Conservation (phyloP, 2,888 invertebrate species). For the Pollenia griseotomentosa region DNA sequence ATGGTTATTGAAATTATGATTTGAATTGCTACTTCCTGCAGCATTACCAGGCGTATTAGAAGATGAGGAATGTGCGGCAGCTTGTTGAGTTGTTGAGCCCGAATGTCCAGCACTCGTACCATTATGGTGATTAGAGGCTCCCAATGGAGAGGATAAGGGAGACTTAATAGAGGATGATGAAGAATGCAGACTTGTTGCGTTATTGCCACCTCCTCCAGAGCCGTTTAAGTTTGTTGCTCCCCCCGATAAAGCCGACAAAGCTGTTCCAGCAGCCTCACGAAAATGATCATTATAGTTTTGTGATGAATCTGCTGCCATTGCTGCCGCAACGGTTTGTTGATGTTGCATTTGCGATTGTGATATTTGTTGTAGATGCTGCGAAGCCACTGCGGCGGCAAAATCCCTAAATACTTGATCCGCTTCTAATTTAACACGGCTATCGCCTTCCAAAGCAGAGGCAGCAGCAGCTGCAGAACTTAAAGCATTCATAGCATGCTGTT, state of each 20-base stretch:
- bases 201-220: slow-evolving; percentile 39
- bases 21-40: slow-evolving; percentile 27
- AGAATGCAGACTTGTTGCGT: slow-evolving; percentile 78
- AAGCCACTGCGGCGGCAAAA: slow-evolving; percentile 82
- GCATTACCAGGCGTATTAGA: slow-evolving; percentile 73
- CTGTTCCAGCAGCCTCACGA: slow-evolving; percentile 74
- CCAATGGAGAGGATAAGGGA: slow-evolving; percentile 81
- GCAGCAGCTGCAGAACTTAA: slow-evolving; percentile 78
- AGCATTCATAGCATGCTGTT: slow-evolving; percentile 78
- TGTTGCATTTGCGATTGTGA: slow-evolving; percentile 79
- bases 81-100: slow-evolving; percentile 62
- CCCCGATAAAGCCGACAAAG: slow-evolving; percentile 56
- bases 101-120: slow-evolving; percentile 69
- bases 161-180: slow-evolving; percentile 84
- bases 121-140: slow-evolving; percentile 72
- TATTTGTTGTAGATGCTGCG: slow-evolving; percentile 81
- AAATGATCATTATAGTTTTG: slow-evolving; percentile 80
- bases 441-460: slow-evolving; percentile 76
- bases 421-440: slow-evolving; percentile 81
- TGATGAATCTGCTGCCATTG: slow-evolving; percentile 79
- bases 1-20: slow-evolving; percentile 65
- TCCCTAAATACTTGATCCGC: slow-evolving; percentile 82
- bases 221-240: slow-evolving; percentile 71
- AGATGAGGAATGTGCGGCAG: slow-evolving; percentile 76
- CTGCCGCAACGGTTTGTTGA: slow-evolving; percentile 76